Conservation (phyloP, 2,113 vertebrate species). For the Barnardius zonarius region DNA sequence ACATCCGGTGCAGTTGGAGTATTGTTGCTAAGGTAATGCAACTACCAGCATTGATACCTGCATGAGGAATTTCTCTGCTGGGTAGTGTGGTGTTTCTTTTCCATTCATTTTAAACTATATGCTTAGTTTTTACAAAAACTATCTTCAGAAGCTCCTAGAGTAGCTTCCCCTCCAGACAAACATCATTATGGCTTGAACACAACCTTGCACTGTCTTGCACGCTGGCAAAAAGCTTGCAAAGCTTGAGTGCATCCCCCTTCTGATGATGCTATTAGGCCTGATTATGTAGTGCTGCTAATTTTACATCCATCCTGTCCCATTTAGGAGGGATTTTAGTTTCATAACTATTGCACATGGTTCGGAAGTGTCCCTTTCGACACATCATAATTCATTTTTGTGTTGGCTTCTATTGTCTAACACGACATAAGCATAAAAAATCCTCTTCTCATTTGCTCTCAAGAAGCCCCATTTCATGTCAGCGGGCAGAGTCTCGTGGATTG, state of each 20-base stretch:
- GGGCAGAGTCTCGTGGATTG: background rate
- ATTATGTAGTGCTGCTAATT: background rate
- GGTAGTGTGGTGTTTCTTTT: background rate
- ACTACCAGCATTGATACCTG: background rate
- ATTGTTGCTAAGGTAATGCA: background rate
- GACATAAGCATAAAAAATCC: background rate
- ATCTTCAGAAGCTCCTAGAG: background rate
- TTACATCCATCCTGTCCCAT: background rate
- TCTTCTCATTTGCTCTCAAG: background rate
- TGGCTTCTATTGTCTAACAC: background rate
- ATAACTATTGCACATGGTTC: background rate
- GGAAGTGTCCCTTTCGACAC: conserved; percentile 27
- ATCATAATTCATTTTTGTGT: background rate
- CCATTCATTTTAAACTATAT: background rate
- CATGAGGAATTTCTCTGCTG: background rate
- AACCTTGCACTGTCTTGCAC: background rate
- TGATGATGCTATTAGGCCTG: background rate
- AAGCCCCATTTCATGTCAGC: background rate
- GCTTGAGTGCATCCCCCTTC: fast-evolving
- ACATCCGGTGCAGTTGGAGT: background rate
- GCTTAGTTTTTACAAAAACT: background rate
- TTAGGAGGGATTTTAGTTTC: background rate
- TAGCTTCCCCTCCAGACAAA: background rate
- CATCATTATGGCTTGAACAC: background rate
- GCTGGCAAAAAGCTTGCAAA: too few species aligned